Evolutionary conservation across 2,888 invertebrate species (phyloP).

Genomic region (Drosophila picticornis): DNA sequence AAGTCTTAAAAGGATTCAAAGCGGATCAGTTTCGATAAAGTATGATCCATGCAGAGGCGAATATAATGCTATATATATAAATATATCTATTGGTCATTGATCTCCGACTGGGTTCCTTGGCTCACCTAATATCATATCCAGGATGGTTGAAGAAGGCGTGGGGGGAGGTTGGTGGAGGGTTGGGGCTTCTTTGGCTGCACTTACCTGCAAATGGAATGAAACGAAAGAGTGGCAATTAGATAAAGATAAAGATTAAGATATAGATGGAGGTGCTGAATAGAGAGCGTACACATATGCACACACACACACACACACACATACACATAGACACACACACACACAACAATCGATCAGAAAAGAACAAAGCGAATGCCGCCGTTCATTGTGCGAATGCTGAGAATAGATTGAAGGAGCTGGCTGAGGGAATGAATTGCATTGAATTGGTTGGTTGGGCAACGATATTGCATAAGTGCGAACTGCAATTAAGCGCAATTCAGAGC

Average conservation of each 20-base stretch:
- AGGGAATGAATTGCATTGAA: slow-evolving; percentile 37
- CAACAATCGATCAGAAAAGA: slow-evolving; percentile 64
- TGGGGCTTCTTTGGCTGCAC: slow-evolving; percentile 22
- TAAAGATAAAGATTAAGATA: slow-evolving; percentile 29
- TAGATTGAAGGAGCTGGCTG: slow-evolving; percentile 15
- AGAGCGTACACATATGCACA: neutral
- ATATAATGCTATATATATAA: neutral
- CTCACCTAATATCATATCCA: slow-evolving; percentile 28
- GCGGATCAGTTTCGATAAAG: neutral
- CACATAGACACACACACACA: slow-evolving; percentile 2
- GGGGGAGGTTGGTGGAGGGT: neutral
- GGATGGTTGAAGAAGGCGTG: neutral
- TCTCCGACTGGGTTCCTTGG: neutral
- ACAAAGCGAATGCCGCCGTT: slow-evolving; percentile 63
- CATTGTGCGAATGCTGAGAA: slow-evolving; percentile 30
- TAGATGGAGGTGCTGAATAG: slow-evolving; percentile 28
- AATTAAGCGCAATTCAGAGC: slow-evolving; percentile 77
- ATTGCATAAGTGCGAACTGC: slow-evolving; percentile 61
- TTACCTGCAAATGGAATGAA: slow-evolving; percentile 54
- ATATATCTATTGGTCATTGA: neutral
- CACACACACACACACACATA: neutral
- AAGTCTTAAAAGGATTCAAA: neutral
- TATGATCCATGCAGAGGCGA: neutral
- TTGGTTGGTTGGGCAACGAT: slow-evolving; percentile 42
- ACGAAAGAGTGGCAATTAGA: slow-evolving; percentile 46